A percentile compares a stretch with the other conserved stretches of the same genome.
These are phyloP conservation scores for Nanger granti DNA, from an alignment of 2,113 vertebrate species.

Conservation along the genomic window DNA sequence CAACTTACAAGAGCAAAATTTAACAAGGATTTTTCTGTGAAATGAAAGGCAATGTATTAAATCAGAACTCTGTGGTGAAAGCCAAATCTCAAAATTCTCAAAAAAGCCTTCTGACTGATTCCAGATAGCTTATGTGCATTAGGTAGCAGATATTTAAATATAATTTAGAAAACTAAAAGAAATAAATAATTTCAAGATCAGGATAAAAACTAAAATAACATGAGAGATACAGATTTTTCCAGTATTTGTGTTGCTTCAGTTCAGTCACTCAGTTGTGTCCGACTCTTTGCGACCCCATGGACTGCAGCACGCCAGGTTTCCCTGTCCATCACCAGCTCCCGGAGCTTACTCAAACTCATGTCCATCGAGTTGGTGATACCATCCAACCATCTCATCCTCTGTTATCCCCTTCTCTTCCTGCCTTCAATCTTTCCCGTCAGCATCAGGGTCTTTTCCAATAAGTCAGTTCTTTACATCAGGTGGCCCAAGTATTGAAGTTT, in stretches of 20 bases:
- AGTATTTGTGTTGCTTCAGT: not conserved
- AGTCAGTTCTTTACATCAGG: not conserved
- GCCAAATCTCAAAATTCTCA: not conserved
- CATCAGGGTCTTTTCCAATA: not conserved
- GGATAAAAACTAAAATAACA: not conserved
- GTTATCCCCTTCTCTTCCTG: not conserved
- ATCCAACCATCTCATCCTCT: not conserved
- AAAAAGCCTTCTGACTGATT: not conserved
- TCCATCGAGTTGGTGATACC: fast-evolving
- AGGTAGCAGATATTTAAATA: not conserved
- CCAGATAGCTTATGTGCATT: not conserved
- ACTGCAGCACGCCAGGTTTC: not conserved
- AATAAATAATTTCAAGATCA: slow-evolving; percentile 24
- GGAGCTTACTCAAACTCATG: not conserved
- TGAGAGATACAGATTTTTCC: not conserved
- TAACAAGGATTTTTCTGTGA: not conserved
- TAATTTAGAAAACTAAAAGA: not conserved
- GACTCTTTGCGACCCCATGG: fast-evolving
- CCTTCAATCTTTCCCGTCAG: not conserved
- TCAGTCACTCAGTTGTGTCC: not conserved
- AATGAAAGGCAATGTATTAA: not conserved
- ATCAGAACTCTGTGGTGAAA: not conserved
- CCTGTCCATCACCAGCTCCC: not conserved
- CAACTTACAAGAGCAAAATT: not conserved
- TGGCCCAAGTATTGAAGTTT: not conserved